phyloP scores from a whole-genome alignment of 2,113 vertebrate genomes.

The Rhabdornis inornatus region DNA sequence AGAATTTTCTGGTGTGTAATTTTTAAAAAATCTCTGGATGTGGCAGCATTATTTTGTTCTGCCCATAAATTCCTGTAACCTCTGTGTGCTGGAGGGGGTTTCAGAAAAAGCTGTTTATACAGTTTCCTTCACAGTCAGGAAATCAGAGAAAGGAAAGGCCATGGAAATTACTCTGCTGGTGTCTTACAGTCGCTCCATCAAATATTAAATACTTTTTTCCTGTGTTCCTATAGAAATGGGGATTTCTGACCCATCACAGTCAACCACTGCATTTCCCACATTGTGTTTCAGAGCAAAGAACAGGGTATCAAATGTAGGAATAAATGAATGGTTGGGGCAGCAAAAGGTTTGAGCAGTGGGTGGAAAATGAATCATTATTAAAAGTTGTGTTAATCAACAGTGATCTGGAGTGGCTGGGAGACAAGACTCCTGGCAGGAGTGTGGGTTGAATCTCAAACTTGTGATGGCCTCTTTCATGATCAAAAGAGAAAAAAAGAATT shows the following conservation, averaged over 20 bases:
- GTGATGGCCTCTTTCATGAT: neutral
- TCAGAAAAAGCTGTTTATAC: neutral
- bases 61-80: neutral
- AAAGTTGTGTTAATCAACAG: neutral
- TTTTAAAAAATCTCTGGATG: neutral
- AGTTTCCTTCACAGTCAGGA: neutral
- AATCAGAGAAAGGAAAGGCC: neutral
- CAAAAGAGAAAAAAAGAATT: neutral
- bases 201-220: neutral
- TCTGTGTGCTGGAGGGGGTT: accelerated
- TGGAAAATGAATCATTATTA: neutral
- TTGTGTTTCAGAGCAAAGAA: neutral
- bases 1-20: neutral
- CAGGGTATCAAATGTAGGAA: neutral
- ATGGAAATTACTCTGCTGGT: neutral
- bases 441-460: neutral
- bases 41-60: neutral
- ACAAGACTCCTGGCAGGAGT: neutral
- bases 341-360: neutral
- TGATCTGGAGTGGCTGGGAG: neutral
- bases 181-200: neutral
- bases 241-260: neutral
- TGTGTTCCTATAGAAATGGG: neutral
- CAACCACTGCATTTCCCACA: neutral
- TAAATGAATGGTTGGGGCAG: neutral